Base-by-base conservation (phyloP, 2,888 invertebrate genomes). In the Patella caerulea region DNA sequence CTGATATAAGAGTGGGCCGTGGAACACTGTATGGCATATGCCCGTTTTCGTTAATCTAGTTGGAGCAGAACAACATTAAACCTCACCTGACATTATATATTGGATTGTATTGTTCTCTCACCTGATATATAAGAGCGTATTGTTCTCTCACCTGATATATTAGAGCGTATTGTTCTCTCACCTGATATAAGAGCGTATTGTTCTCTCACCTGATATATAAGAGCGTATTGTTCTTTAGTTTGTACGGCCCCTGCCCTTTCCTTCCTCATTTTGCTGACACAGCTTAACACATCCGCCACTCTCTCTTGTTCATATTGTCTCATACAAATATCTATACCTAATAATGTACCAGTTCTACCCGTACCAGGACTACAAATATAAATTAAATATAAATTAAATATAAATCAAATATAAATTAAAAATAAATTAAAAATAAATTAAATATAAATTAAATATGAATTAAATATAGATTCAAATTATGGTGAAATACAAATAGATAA, bases 191-290 rank as follows among this genome's bases (percentile, higher is more conserved):
- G 15, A 54, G 9, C 12, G 12, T 45, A 34, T 70, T n/a, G 24
- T 1, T 12, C 19, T 73, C 83, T 81, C 90, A 96, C 97, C 95
- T 96, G 96, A 92, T 98, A 97, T 83, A 98, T 95, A 92, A 97
- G 96, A 88, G 95, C 94, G 92, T 98, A 98, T 93, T 98, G 98
- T 88, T 97, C 96, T 88, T 95, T 94, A 80, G 97, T 97, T 92
- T 97, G 95, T 45, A 98, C 96, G 79, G 96, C 94, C 85, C 97
- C 97, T 72, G 97, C 97, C 17, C 98, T 93, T 90, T 97, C 97
- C 87, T 96, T 94, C 83, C 98, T 94, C 88, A 98, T 94, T 84
- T 94, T 94, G 85, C 96, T 95, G 80, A 97, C 97, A 86, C 95
- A 95, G 90, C 95, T 95, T 80, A 97, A 96, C 90, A 98, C 94